These are phyloP conservation scores for Acinonyx jubatus DNA, from an alignment of 2,113 vertebrate genomes.

Conservation along the genomic window DNA sequence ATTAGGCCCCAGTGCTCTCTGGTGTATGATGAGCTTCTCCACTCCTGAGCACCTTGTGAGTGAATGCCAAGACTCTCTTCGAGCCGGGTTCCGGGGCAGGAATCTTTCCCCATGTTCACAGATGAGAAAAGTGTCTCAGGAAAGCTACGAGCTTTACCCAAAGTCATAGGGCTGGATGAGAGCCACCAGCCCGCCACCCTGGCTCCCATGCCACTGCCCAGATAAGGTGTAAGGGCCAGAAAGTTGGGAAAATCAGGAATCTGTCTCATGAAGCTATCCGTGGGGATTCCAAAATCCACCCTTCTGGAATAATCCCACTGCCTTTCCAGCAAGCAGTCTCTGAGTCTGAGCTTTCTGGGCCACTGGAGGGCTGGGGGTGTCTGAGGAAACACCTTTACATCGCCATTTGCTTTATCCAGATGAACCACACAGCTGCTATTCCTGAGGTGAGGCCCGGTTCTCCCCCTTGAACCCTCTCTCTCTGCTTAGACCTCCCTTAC, in stretches of 20 bases:
- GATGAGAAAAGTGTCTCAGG: no score
- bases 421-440: neutral
- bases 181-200: neutral
- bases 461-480: neutral
- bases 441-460: rapidly evolving
- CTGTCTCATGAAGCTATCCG: neutral
- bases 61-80: neutral
- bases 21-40: no score
- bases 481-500: neutral
- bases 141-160: neutral
- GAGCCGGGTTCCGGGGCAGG: neutral
- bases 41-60: neutral
- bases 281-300: neutral
- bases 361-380: neutral
- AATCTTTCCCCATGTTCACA: neutral
- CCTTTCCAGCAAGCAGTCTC: neutral
- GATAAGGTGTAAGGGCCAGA: neutral
- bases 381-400: neutral
- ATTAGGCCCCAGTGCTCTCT: neutral
- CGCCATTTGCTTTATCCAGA: neutral
- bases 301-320: neutral
- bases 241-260: neutral
- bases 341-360: neutral
- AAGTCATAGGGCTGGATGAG: neutral
- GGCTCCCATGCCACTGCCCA: neutral